Evolutionary conservation across 1,140 invertebrate species (phyloP), one percentile per base, ranked within the genome.

Genomic region (Camponotus pennsylvanicus): DNA sequence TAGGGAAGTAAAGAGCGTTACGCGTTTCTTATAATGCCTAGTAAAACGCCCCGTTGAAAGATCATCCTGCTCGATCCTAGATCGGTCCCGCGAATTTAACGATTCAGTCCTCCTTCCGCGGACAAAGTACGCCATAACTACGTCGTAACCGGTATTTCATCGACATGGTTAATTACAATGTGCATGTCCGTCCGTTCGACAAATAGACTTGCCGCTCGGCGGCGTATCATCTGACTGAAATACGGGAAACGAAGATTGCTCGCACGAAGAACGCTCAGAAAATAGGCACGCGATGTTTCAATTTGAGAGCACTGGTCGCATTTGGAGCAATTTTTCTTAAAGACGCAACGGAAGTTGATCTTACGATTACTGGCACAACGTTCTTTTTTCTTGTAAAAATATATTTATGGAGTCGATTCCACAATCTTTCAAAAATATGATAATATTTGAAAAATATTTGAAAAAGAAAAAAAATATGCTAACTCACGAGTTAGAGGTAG

Each of bases 401-500:
- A 34, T 40, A 42, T 3, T 76, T 3, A 9, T 0, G 6, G 15
- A 15, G 15, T 1, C 21, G 59, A 32, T 45, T 21, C 18, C 21
- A 32, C 3, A 59, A 75, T 59, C 7, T 57, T 5, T 13, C n/a
- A 57, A 21, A 40, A 40, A 40, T 4, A 4, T 40, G 37, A 69
- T 49, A n/a, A 55, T 27, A 37, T n/a, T 49, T 37, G 6, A 34
- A 78, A 3, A 11, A 61, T 18, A 27, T 34, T 15, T 15, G 2
- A 15, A 5, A 13, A 1, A 2, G 18, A 15, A 27, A 64, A 11
- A 57, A 66, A 66, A 64, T 42, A 42, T 18, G 45, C 3, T 85
- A 27, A 94, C 94, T 94, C 76, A 95, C 94, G 89, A 92, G 89
- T 95, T 94, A 95, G 92, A 95, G 95, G 93, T 95, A 95, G 92